A percentile compares a stretch with the other conserved stretches of the same genome.
These are phyloP conservation scores for Borostomias antarcticus DNA, from an alignment of 2,797 vertebrate genomes.

Conservation along the genomic window DNA sequence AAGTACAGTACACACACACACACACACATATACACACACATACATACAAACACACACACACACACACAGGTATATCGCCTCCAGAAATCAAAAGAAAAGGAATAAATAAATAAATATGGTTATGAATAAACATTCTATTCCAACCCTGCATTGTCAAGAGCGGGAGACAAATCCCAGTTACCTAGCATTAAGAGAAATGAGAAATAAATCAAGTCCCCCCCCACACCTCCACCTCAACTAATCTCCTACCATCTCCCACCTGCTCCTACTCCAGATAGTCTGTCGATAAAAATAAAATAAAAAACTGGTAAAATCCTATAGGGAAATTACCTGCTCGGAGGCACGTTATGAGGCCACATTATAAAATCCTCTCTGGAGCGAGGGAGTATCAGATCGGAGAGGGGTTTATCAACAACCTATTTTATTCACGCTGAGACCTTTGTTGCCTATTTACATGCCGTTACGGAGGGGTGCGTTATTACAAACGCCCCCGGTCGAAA, in stretches of 20 bases:
- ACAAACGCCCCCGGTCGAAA: background rate
- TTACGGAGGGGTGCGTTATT: too few species aligned
- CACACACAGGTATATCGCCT: too few species aligned
- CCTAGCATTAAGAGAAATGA: constrained; percentile 64
- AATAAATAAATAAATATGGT: too few species aligned
- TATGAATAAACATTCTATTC: too few species aligned
- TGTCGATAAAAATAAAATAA: constrained; percentile 59
- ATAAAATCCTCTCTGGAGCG: constrained; percentile 43
- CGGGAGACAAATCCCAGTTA: constrained; percentile 59
- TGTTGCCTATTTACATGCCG: constrained; percentile 21
- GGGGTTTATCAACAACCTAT: constrained; percentile 19
- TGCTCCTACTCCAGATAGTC: constrained; percentile 43
- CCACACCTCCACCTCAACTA: constrained; percentile 12
- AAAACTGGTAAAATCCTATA: constrained; percentile 56
- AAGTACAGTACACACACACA: too few species aligned
- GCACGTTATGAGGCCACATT: constrained; percentile 45
- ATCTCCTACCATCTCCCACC: constrained; percentile 21
- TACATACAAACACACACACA: too few species aligned
- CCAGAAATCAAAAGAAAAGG: too few species aligned
- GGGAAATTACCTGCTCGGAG: constrained; percentile 53
- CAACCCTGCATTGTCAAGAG: too few species aligned
- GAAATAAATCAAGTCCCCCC: constrained; percentile 49
- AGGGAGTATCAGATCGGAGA: constrained; percentile 18
- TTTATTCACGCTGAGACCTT: constrained; percentile 12
- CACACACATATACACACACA: too few species aligned